These are phyloP conservation scores for Onthophagus taurus DNA, from an alignment of 1,140 invertebrate species.

Conservation along the genomic window DNA sequence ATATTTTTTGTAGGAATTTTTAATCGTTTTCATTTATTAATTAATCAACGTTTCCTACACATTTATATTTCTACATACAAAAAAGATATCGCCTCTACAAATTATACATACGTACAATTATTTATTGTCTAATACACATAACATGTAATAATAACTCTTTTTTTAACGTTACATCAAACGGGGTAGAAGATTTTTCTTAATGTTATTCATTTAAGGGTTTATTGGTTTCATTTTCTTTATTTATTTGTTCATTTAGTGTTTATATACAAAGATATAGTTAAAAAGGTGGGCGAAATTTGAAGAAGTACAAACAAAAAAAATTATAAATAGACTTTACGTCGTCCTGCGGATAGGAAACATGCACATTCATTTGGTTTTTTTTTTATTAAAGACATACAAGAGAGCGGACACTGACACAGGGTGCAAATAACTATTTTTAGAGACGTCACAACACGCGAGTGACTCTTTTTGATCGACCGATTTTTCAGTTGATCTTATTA, in stretches of 20 bases:
- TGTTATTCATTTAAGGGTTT: too few species aligned
- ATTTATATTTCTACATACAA: background rate
- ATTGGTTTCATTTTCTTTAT: too few species aligned
- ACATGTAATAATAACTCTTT: constrained; percentile 7
- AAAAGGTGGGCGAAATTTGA: background rate
- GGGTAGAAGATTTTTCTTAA: too few species aligned
- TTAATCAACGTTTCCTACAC: constrained; percentile 8
- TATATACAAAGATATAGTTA: constrained; percentile 8
- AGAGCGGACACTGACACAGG: constrained; percentile 31
- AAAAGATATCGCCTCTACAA: constrained; percentile 3
- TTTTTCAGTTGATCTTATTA: too few species aligned
- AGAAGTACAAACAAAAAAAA: too few species aligned
- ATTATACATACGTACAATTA: constrained; percentile 1
- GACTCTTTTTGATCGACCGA: too few species aligned
- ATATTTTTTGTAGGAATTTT: background rate
- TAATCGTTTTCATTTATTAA: background rate
- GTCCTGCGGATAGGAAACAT: constrained; percentile 22
- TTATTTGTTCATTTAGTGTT: constrained; percentile 1
- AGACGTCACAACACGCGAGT: constrained; percentile 37
- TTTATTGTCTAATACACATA: constrained; percentile 12
- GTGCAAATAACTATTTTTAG: constrained; percentile 26
- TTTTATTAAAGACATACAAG: constrained; percentile 24
- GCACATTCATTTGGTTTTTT: constrained; percentile 21
- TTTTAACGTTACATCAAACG: constrained; percentile 4
- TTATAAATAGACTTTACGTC: constrained; percentile 13